Conservation (phyloP, 2,888 invertebrate genomes). For the Zygothrica quintamaculata region DNA sequence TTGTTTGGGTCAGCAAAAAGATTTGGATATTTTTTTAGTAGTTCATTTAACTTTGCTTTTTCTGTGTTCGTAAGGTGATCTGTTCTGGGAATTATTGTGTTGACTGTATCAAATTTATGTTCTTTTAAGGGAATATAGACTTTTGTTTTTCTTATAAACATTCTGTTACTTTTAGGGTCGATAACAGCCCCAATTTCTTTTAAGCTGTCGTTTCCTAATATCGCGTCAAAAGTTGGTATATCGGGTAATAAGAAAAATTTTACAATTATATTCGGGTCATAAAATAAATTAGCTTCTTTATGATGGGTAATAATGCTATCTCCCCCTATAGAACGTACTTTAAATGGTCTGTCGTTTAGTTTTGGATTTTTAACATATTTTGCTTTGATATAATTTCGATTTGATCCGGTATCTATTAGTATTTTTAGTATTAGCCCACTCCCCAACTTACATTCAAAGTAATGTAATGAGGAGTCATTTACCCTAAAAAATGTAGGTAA, state of each 20-base stretch:
- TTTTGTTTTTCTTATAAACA: slow-evolving; percentile 6
- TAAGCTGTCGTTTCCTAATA: neutral
- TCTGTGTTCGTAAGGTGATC: slow-evolving; percentile 9
- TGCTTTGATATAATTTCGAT: slow-evolving; percentile 46
- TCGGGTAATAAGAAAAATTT: slow-evolving; percentile 1
- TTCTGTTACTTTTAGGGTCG: neutral
- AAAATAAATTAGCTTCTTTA: slow-evolving; percentile 2
- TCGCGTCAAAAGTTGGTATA: neutral
- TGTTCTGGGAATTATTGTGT: slow-evolving; percentile 12
- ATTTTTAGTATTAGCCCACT: slow-evolving; percentile 45
- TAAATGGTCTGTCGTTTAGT: neutral
- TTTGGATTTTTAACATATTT: slow-evolving; percentile 9
- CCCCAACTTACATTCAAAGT: slow-evolving; percentile 39
- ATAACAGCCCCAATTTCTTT: neutral
- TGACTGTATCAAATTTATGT: slow-evolving; percentile 11
- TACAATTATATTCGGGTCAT: neutral
- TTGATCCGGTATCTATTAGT: slow-evolving; percentile 46
- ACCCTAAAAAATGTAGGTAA: slow-evolving; percentile 51
- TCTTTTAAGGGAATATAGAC: slow-evolving; percentile 8
- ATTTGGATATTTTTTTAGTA: slow-evolving; percentile 13
- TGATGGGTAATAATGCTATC: slow-evolving; percentile 2
- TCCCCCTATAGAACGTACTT: slow-evolving; percentile 4
- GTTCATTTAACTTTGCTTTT: neutral
- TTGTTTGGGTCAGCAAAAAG: slow-evolving; percentile 36
- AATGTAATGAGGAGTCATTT: slow-evolving; percentile 48